These are phyloP conservation scores for Nomada lathburiana DNA, from an alignment of 2,888 invertebrate species.

Conservation along the genomic window DNA sequence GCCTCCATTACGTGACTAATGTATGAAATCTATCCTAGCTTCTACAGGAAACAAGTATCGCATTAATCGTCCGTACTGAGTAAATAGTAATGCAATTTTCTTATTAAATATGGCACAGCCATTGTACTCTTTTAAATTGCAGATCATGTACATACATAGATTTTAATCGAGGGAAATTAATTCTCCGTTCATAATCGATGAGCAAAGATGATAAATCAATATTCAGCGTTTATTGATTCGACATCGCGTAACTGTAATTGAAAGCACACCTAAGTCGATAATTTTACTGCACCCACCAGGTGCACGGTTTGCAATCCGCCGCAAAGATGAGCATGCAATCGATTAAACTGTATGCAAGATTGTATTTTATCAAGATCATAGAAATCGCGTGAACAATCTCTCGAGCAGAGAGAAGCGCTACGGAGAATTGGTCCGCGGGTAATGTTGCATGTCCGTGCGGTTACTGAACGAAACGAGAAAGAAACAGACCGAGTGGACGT, in stretches of 20 bases:
- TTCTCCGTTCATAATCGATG: conserved; percentile 38
- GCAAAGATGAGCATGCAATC: background rate
- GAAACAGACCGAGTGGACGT: conserved; percentile 34
- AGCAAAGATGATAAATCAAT: background rate
- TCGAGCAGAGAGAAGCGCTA: background rate
- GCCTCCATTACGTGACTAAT: conserved; percentile 1
- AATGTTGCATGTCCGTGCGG: conserved; percentile 15
- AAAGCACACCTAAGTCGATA: background rate
- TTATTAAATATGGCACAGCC: conserved; percentile 64
- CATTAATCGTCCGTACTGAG: conserved; percentile 5
- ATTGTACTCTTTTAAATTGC: conserved; percentile 59
- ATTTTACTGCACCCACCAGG: background rate
- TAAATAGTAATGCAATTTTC: conserved; percentile 68
- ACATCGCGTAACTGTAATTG: background rate
- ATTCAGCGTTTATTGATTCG: conserved; percentile 31
- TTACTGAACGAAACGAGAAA: conserved; percentile 28
- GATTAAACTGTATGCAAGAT: background rate
- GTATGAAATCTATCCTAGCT: too few relatives aligned
- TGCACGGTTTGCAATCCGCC: background rate
- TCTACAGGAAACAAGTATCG: background rate
- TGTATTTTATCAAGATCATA: conserved; percentile 10
- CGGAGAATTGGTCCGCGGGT: background rate
- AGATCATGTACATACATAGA: conserved; percentile 54
- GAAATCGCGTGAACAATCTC: background rate
- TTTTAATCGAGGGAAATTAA: conserved; percentile 57